Evolutionary conservation across 2,888 invertebrate species (phyloP), one percentile per base, ranked within the genome.

Genomic region (Augochlorella aurata): DNA sequence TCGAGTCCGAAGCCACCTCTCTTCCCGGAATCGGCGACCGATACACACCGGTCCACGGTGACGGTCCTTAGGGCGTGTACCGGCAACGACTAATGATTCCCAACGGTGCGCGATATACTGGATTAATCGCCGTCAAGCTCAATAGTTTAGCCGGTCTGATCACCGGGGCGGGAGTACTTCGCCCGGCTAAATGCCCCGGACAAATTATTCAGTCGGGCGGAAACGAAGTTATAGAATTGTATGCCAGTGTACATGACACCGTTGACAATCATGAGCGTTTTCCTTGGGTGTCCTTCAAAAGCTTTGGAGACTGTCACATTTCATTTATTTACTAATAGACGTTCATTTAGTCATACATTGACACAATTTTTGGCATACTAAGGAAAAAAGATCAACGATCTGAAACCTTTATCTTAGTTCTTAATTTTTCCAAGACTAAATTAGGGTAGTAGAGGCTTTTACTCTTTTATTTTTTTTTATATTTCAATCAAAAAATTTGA

Each of bases 81-180:
- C 82, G 72, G 79, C 85, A 69, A 80, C 86, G 82, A 85, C 91
- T 91, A 92, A 92, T 92, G 90, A 92, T 91, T 91, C 92, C 90
- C 92, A 86, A 74, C 90, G 90, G 91, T 88, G 89, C 87, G 85
- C 89, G 89, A 91, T 90, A 91, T 90, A 89, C 87, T 81, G 87
- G 88, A 92, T 91, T 91, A 91, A 91, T 91, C 90, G 91, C 89
- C 90, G 88, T 90, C 89, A 85, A 83, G 72, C 84, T 84, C 81
- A 85, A 86, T 87, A 89, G 89, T 88, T 90, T 85, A 77, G 87
- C 84, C 85, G 86, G 83, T 72, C 73, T 86, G 86, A 86, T 88
- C 85, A 81, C 81, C 82, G 71, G 66, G 82, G 79, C 80, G 81
- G 76, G 81, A 79, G 72, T 65, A 66, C 72, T 81, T 71, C 61